Percentiles rank a stretch among this genome's conserved stretches.
Evolutionary conservation across 2,888 invertebrate genomes (phyloP).

Genomic region (Netelia fuscicornis): DNA sequence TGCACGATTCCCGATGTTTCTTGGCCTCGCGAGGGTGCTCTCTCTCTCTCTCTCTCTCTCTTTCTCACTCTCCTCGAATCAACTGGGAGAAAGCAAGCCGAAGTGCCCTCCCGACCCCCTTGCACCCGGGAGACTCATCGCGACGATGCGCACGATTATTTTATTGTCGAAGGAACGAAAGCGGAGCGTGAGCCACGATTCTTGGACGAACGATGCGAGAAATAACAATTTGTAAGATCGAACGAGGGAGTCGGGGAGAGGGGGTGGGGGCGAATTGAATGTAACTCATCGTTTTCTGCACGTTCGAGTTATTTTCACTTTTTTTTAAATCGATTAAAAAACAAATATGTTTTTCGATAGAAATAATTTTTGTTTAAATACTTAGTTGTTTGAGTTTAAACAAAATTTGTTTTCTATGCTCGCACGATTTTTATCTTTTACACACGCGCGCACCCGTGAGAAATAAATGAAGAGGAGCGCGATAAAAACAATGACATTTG

Average conservation of each 20-base stretch:
- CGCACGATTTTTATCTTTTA: neutral
- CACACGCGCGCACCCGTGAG: neutral
- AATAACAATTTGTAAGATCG: neutral
- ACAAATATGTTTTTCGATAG: neutral
- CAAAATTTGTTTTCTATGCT: neutral
- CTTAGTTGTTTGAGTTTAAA: no score
- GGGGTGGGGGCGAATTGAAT: no score
- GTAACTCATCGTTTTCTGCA: no score
- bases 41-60: constrained; percentile 7
- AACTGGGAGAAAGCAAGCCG: constrained; percentile 55
- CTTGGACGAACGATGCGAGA: constrained; percentile 4
- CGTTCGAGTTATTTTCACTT: neutral
- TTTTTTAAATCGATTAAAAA: neutral
- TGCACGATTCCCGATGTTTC: constrained; percentile 49
- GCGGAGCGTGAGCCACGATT: constrained; percentile 53
- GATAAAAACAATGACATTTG: neutral
- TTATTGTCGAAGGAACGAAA: constrained; percentile 66
- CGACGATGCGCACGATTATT: constrained; percentile 59
- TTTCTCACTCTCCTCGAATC: neutral
- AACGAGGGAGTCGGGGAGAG: neutral
- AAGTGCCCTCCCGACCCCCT: no score
- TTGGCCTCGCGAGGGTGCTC: constrained; percentile 16
- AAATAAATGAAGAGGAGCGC: neutral
- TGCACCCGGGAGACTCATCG: neutral
- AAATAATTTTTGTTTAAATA: neutral